Evolutionary conservation across 2,888 invertebrate genomes (phyloP).

Genomic region (Eupelmus urozonus): DNA sequence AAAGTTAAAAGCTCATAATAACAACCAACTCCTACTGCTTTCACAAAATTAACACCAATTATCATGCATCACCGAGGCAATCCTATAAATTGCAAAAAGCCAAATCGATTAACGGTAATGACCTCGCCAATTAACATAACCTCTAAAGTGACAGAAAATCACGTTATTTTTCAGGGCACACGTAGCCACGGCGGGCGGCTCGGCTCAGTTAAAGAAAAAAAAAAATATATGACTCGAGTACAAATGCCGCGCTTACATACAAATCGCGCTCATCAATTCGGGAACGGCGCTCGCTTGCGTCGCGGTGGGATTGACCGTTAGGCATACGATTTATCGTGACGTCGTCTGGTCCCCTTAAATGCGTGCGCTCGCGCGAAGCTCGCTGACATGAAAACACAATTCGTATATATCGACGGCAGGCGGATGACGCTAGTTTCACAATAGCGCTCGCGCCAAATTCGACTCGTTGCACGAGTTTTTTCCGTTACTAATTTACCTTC

Average conservation of each 20-base stretch:
- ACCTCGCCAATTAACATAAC: no score
- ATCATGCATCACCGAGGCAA: no score
- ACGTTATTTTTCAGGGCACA: no score
- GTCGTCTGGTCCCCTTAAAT: constrained; percentile 30
- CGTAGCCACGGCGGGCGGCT: no score
- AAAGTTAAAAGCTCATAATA: no score
- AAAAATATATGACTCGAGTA: neutral
- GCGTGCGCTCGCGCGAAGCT: neutral
- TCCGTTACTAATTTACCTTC: constrained; percentile 52
- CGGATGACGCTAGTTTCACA: constrained; percentile 54
- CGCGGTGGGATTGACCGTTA: constrained; percentile 49
- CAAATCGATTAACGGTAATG: no score
- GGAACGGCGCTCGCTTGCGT: constrained; percentile 33
- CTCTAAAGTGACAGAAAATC: no score
- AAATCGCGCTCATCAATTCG: constrained; percentile 55
- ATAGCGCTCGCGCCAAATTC: constrained; percentile 62
- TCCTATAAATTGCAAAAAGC: no score
- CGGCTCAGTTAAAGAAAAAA: neutral
- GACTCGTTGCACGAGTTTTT: constrained; percentile 43
- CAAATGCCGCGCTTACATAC: constrained; percentile 1
- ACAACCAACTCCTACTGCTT: no score
- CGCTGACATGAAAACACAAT: constrained; percentile 59
- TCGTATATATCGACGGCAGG: constrained; percentile 39
- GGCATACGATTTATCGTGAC: constrained; percentile 50
- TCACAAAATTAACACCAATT: no score